phyloP scores from a whole-genome alignment of 2,888 invertebrate genomes.

The Teinopalpus imperialis region DNA sequence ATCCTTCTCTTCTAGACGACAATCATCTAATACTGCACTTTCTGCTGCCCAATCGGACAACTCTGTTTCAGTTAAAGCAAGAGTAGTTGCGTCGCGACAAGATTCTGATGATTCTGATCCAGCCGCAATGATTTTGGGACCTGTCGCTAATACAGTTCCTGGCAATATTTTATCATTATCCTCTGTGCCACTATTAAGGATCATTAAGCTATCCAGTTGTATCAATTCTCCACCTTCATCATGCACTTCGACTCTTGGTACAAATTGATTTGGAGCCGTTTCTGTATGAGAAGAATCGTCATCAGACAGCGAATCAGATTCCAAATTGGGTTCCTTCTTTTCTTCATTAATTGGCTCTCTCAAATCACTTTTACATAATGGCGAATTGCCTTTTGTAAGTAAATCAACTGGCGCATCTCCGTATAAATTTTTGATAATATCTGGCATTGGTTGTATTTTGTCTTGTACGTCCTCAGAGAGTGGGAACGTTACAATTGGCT shows the following conservation, averaged over 20 bases:
- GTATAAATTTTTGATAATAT: slow-evolving; percentile 78
- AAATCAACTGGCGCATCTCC: slow-evolving; percentile 64
- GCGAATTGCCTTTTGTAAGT: slow-evolving; percentile 57
- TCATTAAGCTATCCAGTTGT: slow-evolving; percentile 82
- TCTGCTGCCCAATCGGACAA: slow-evolving; percentile 95
- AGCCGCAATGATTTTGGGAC: slow-evolving; percentile 63
- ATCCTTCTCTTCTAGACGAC: slow-evolving; percentile 74
- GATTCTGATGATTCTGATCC: slow-evolving; percentile 84
- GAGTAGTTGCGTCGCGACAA: slow-evolving; percentile 86
- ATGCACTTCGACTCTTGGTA: slow-evolving; percentile 88
- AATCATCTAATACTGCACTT: slow-evolving; percentile 88
- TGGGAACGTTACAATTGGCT: slow-evolving; percentile 52
- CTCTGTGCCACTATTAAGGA: slow-evolving; percentile 57
- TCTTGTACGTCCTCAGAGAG: slow-evolving; percentile 56
- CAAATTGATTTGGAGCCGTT: slow-evolving; percentile 67
- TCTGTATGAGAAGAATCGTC: slow-evolving; percentile 65
- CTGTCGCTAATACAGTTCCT: slow-evolving; percentile 59
- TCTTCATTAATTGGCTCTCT: slow-evolving; percentile 74
- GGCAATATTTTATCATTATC: slow-evolving; percentile 53
- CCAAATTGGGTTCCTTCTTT: slow-evolving; percentile 55
- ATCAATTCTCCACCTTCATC: slow-evolving; percentile 86
- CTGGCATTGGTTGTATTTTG: slow-evolving; percentile 81
- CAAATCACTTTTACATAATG: slow-evolving; percentile 53
- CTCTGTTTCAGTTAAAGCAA: slow-evolving; percentile 91
- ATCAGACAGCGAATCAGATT: slow-evolving; percentile 81